Evolutionary conservation across 2,113 vertebrate species (phyloP).

Genomic region (Cephalopholis sonnerati): DNA sequence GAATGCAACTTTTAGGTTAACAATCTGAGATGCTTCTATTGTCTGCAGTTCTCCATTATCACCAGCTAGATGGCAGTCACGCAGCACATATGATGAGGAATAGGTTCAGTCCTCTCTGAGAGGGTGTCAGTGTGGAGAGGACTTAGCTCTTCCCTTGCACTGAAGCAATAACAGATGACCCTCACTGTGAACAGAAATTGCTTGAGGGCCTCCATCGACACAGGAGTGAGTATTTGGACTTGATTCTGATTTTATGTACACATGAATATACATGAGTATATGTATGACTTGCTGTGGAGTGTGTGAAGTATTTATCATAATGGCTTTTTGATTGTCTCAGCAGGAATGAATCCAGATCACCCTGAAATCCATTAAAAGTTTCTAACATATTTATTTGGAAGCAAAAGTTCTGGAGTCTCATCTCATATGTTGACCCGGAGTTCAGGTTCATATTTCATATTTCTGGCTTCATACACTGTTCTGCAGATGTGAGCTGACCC

Average conservation of each 20-base stretch:
- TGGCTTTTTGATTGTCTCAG: conserved; percentile 32
- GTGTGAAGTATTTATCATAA: conserved; percentile 21
- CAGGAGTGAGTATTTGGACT: not conserved
- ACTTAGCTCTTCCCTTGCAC: conserved; percentile 2
- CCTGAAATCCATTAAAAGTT: not conserved
- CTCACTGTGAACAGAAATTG: not conserved
- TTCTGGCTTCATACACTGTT: not conserved
- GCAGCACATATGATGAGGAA: not conserved
- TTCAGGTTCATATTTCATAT: not conserved
- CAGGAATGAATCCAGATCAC: not conserved
- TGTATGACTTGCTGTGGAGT: not conserved
- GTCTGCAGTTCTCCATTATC: conserved; percentile 22
- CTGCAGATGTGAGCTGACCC: not conserved
- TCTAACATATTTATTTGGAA: not conserved
- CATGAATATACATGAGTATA: not conserved
- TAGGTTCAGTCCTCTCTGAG: not conserved
- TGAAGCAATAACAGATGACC: conserved; percentile 17
- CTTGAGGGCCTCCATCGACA: conserved; percentile 1
- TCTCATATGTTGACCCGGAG: not conserved
- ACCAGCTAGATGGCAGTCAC: conserved; percentile 66
- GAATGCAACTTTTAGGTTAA: too few species aligned
- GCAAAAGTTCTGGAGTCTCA: not conserved
- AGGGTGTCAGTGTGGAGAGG: not conserved
- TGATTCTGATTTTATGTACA: not conserved
- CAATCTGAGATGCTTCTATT: too few species aligned